Conservation (phyloP, 2,113 vertebrate genomes). For the Morone chrysops region DNA sequence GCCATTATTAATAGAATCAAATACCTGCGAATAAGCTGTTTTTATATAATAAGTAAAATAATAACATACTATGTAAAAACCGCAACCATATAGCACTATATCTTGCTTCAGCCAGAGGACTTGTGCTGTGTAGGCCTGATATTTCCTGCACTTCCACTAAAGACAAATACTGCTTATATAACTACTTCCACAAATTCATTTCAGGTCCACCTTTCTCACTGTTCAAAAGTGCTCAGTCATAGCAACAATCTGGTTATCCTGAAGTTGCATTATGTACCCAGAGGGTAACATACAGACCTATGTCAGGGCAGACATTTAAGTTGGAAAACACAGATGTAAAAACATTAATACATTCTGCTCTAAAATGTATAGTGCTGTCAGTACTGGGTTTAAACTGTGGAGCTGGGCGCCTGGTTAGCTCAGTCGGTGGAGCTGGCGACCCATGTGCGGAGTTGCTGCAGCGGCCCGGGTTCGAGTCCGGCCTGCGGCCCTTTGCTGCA, state of each 20-base stretch:
- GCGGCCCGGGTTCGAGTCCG: no score
- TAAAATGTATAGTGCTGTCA: neutral
- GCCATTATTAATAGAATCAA: neutral
- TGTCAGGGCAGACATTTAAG: neutral
- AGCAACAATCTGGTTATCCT: neutral
- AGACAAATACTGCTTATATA: neutral
- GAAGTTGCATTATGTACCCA: neutral
- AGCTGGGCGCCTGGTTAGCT: neutral
- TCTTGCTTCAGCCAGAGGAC: neutral
- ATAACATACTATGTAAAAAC: neutral
- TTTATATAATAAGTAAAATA: neutral
- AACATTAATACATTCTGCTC: neutral
- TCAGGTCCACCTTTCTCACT: neutral
- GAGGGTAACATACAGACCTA: neutral
- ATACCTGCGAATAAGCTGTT: neutral
- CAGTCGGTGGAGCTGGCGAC: no score
- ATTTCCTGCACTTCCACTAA: neutral
- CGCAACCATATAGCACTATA: neutral
- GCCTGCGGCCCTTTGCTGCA: no score
- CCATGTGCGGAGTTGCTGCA: no score
- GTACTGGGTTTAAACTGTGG: neutral
- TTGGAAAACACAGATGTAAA: neutral
- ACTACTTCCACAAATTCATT: neutral
- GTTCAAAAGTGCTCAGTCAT: neutral
- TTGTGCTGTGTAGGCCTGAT: no score